phyloP scores from a whole-genome alignment of 2,888 invertebrate genomes.

The Lamellibrachia satsuma region DNA sequence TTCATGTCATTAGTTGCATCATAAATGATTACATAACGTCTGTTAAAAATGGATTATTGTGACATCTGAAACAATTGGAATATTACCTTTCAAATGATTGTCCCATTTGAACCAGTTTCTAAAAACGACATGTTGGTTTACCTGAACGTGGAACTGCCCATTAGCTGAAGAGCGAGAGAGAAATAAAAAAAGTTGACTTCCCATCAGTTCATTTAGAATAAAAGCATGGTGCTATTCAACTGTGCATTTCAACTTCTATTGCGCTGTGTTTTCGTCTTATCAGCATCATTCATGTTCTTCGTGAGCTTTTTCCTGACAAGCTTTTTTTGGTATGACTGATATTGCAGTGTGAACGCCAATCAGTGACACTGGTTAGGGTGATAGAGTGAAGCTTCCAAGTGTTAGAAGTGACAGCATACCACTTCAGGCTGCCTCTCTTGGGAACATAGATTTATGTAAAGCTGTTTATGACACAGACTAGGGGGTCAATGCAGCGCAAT shows the following conservation, averaged over 20 bases:
- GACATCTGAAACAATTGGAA: no score
- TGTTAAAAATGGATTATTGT: no score
- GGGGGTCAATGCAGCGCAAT: no score
- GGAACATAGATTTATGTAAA: not conserved
- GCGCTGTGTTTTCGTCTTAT: not conserved
- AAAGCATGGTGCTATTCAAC: not conserved
- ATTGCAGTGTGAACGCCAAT: not conserved
- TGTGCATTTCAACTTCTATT: not conserved
- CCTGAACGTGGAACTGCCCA: no score
- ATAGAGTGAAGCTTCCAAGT: not conserved
- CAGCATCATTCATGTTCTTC: not conserved
- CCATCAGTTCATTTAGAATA: not conserved
- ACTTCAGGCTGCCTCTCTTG: not conserved
- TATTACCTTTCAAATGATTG: no score
- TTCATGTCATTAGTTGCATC: no score
- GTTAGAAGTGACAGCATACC: not conserved
- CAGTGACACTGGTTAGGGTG: not conserved
- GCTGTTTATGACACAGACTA: not conserved
- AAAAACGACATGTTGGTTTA: no score
- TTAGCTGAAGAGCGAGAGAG: not conserved
- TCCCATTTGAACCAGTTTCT: no score
- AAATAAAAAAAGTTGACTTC: not conserved
- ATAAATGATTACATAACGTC: no score
- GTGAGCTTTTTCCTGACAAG: not conserved
- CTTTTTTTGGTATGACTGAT: constrained; percentile 3